A percentile compares a stretch with the other conserved stretches of the same genome.
Evolutionary conservation across 2,797 vertebrate genomes (phyloP).

Genomic region (Gymnothorax javanicus): DNA sequence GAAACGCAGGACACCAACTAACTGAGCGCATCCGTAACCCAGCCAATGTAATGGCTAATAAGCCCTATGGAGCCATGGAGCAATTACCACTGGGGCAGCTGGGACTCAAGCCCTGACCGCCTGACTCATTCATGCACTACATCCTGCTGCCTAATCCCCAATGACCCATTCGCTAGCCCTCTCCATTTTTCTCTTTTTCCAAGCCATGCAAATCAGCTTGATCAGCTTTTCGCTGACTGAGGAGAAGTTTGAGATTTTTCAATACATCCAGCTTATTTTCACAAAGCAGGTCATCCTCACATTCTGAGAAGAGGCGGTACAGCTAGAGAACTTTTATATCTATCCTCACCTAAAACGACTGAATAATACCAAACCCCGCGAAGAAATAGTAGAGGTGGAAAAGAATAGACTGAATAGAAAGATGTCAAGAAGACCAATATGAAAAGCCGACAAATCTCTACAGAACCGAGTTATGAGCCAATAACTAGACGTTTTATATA

Average conservation of each 20-base stretch:
- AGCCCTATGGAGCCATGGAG: background rate
- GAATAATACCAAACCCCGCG: background rate
- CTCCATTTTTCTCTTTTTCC: background rate
- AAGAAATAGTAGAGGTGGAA: background rate
- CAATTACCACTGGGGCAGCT: background rate
- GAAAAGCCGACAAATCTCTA: background rate
- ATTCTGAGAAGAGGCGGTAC: background rate
- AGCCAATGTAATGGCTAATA: background rate
- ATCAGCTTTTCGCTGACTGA: background rate
- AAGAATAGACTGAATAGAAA: background rate
- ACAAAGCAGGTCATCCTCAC: background rate
- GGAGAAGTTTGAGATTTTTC: background rate
- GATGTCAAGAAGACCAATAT: background rate
- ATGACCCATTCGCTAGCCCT: background rate
- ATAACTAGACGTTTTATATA: background rate
- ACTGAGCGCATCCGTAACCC: background rate
- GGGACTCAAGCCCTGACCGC: background rate
- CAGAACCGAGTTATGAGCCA: background rate
- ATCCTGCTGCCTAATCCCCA: background rate
- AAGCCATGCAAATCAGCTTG: background rate
- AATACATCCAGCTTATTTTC: background rate
- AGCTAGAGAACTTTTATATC: background rate
- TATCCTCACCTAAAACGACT: background rate
- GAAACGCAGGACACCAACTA: background rate
- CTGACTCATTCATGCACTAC: background rate